Evolutionary conservation across 2,888 invertebrate species (phyloP), one percentile per base, ranked within the genome.

Genomic region (Pyralis farinalis): DNA sequence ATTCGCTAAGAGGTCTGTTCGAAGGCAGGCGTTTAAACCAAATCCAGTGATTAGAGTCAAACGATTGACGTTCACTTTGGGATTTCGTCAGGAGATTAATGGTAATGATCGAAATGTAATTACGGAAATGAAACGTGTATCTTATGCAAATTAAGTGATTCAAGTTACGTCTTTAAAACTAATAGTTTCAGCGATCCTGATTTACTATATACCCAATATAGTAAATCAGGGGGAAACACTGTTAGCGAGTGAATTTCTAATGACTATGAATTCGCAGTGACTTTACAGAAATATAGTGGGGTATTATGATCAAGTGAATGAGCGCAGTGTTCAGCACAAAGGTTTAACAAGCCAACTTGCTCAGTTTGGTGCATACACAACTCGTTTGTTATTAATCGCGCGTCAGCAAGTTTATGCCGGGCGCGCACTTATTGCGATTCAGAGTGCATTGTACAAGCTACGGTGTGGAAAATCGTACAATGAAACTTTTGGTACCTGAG

Each of bases 11-110:
- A 73, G 69, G 66, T 62, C 57, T 56, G 66, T 57, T 65, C 63
- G 68, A 71, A 68, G 59, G 68, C 69, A 63, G 61, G 63, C 64
- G 69, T 73, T 81, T 74, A 71, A 71, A 75, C 63, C 62, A 72
- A 80, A 82, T 78, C 74, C 69, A 49, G 64, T 72, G 77, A 80
- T 82, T 79, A 80, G 67, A 75, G 68, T 64, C 65, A 73, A 71
- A 59, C 73, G 75, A 77, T 73, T 76, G 79, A 79, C 73, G 65
- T 61, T 66, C 69, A 63, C 67, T 56, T 63, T 60, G 71, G 73
- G 75, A 72, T 74, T 71, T 68, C 55, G 62, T 59, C 48, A 53
- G 49, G 63, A 77, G 78, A 80, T 81, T 77, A 75, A 82, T 81
- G 71, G 68, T 64, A 69, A 69, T 69, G 68, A 74, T 76, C 63